Percentiles rank a stretch among this genome's conserved stretches.
phyloP scores from a whole-genome alignment of 2,113 vertebrate genomes.

The Pygoscelis antarcticus region DNA sequence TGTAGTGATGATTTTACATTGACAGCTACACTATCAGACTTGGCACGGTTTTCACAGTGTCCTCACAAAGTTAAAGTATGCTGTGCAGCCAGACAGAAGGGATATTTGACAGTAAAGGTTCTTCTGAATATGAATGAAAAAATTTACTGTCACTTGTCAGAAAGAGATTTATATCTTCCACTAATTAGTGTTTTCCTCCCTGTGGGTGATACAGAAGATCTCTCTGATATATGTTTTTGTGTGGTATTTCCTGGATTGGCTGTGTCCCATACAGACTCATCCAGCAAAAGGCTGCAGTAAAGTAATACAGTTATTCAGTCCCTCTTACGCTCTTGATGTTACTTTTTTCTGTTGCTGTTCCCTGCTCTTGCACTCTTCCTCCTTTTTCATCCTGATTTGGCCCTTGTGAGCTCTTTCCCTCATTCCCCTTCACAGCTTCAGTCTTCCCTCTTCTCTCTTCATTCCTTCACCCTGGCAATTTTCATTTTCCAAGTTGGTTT shows the following conservation, averaged over 20 bases:
- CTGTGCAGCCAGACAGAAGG: not conserved
- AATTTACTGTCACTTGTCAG: not conserved
- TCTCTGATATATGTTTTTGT: not conserved
- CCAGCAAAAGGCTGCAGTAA: not conserved
- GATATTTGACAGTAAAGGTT: not conserved
- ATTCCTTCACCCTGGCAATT: not conserved
- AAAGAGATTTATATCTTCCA: not conserved
- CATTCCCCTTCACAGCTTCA: not conserved
- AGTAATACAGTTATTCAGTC: not conserved
- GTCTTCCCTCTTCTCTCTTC: not conserved
- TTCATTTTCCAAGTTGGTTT: not conserved
- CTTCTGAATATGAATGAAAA: not conserved
- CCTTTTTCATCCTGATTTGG: not conserved
- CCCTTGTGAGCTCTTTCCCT: not conserved
- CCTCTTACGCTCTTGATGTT: not conserved
- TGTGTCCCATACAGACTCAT: not conserved
- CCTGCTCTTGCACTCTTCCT: not conserved
- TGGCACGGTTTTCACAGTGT: not conserved
- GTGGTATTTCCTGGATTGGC: not conserved
- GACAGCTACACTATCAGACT: not conserved
- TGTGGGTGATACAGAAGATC: not conserved
- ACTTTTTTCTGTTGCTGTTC: not conserved
- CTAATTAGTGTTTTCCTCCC: not conserved
- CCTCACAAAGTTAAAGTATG: not conserved
- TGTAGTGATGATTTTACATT: not conserved